phyloP scores from a whole-genome alignment of 2,888 invertebrate genomes.

The Pasiphila rectangulata region DNA sequence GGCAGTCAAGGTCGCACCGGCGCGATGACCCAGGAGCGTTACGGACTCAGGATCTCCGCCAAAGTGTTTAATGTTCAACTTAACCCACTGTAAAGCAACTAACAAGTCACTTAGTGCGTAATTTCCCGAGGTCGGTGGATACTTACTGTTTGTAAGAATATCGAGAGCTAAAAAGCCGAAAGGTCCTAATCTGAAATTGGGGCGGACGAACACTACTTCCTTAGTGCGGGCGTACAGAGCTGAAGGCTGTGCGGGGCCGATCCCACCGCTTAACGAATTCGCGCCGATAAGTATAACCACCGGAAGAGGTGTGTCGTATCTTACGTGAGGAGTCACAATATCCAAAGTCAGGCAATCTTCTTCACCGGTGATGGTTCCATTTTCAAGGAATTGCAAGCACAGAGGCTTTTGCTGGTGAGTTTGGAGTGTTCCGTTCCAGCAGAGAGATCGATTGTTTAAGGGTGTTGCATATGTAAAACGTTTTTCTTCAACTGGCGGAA shows the following conservation, averaged over 20 bases:
- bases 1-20: conserved; percentile 91
- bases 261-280: conserved; percentile 88
- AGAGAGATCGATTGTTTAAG: conserved; percentile 84
- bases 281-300: conserved; percentile 92
- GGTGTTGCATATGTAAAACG: conserved; percentile 87
- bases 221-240: conserved; percentile 87
- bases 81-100: conserved; percentile 88
- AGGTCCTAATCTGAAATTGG: conserved; percentile 90
- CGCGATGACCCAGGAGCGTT: conserved; percentile 91
- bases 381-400: conserved; percentile 86
- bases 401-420: conserved; percentile 84
- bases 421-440: conserved; percentile 88
- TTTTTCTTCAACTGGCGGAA: conserved; percentile 84
- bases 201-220: conserved; percentile 92
- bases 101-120: conserved; percentile 91
- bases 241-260: conserved; percentile 87
- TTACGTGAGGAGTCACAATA: conserved; percentile 89
- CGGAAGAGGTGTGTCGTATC: conserved; percentile 88
- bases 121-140: conserved; percentile 90
- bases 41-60: conserved; percentile 90
- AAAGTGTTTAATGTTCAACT: conserved; percentile 90
- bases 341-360: conserved; percentile 93
- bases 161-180: conserved; percentile 91
- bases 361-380: conserved; percentile 83
- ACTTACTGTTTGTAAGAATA: conserved; percentile 83